Evolutionary conservation across 2,888 invertebrate genomes (phyloP).

Genomic region (Coelinius sp.): DNA sequence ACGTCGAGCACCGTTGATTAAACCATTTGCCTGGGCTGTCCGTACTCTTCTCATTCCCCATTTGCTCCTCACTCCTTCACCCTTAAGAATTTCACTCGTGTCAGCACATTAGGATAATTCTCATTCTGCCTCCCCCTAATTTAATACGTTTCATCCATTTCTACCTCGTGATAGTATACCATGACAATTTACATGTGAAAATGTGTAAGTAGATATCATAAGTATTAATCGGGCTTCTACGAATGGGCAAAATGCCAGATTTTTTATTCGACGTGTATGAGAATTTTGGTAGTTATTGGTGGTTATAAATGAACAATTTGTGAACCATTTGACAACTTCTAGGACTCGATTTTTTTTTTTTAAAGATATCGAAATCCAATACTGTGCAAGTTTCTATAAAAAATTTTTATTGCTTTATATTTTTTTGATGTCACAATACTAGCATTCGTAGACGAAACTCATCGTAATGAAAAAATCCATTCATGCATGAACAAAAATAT

Average conservation of each 20-base stretch:
- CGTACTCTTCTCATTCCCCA: constrained; percentile 3
- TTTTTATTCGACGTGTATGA: not conserved
- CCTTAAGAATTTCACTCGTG: constrained; percentile 7
- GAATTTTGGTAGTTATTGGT: not conserved
- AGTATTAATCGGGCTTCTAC: not conserved
- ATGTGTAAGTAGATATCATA: not conserved
- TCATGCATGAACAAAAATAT: not conserved
- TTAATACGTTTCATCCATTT: constrained; percentile 11
- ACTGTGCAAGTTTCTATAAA: not conserved
- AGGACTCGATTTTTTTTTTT: not conserved
- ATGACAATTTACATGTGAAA: not conserved
- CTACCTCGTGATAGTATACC: not conserved
- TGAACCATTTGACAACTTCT: not conserved
- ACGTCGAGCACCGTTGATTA: constrained; percentile 24
- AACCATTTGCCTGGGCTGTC: constrained; percentile 18
- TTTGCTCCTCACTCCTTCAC: not conserved
- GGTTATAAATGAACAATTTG: not conserved
- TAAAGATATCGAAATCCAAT: not conserved
- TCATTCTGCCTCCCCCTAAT: not conserved
- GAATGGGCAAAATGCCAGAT: not conserved
- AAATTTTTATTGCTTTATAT: not conserved
- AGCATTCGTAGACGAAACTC: not conserved
- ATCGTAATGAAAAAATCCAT: not conserved
- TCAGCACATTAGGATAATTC: constrained; percentile 9
- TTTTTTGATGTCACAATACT: not conserved